Percentiles rank a stretch among this genome's conserved stretches.
These are phyloP conservation scores for Aepyceros melampus DNA, from an alignment of 2,113 vertebrate genomes.

Conservation along the genomic window DNA sequence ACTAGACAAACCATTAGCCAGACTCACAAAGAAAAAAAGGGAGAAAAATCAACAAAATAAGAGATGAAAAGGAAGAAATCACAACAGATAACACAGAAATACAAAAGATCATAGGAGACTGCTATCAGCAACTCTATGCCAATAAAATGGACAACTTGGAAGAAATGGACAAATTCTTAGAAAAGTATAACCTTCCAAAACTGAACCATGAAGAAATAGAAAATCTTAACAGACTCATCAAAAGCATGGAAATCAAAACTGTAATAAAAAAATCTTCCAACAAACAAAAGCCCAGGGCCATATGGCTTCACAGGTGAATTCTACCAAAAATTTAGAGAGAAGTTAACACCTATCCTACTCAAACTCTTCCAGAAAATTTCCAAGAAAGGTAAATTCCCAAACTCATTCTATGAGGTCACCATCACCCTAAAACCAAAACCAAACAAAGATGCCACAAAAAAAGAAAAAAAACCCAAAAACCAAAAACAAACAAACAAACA, in stretches of 20 bases:
- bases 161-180: neutral
- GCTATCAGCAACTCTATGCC: neutral
- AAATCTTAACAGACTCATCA: neutral
- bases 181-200: neutral
- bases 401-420: neutral
- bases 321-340: neutral
- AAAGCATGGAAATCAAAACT: neutral
- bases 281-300: neutral
- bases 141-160: neutral
- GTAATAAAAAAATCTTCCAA: neutral
- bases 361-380: neutral
- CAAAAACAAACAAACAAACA: too few relatives aligned
- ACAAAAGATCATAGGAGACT: neutral
- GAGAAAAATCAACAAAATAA: neutral
- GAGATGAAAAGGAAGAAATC: neutral
- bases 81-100: neutral
- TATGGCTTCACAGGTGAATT: neutral
- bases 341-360: neutral
- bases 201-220: neutral
- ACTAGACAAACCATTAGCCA: neutral
- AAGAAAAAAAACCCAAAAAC: too few relatives aligned
- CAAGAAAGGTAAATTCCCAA: neutral
- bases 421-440: neutral
- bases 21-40: neutral
- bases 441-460: neutral